These are phyloP conservation scores for Spicauda simplicius DNA, from an alignment of 2,888 invertebrate genomes.

Conservation along the genomic window DNA sequence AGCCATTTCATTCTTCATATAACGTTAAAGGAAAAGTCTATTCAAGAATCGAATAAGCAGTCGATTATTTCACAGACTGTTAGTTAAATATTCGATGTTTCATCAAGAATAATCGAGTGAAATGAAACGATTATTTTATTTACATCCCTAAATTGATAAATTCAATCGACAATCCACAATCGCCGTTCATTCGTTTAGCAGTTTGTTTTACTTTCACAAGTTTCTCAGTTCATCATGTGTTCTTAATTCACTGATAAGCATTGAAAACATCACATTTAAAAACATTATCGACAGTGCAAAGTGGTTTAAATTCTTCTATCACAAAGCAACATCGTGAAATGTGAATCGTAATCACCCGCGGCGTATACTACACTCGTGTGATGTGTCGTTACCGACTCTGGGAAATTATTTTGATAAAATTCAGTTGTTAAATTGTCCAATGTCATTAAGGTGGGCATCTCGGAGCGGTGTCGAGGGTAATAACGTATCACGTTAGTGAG, in stretches of 20 bases:
- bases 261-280: background rate
- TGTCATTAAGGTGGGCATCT: constrained; percentile 53
- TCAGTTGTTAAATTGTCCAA: constrained; percentile 52
- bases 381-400: constrained; percentile 44
- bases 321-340: background rate
- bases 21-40: too few species aligned
- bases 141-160: too few species aligned
- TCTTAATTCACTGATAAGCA: background rate
- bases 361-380: constrained; percentile 38
- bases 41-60: too few species aligned
- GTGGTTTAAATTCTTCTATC: background rate
- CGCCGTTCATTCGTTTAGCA: too few species aligned
- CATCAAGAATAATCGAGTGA: background rate
- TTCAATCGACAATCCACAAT: too few species aligned
- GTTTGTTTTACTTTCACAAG: background rate
- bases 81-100: background rate
- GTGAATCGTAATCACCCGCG: constrained; percentile 9
- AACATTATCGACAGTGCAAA: background rate
- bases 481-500: constrained; percentile 43
- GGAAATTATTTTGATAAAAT: constrained; percentile 52
- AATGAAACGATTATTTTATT: too few species aligned
- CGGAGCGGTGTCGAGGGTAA: constrained; percentile 54
- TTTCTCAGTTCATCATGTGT: constrained; percentile 1
- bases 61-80: too few species aligned
- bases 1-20: too few species aligned